Base-by-base conservation (phyloP, 1,140 invertebrate genomes). In the Drosophila repleta region DNA sequence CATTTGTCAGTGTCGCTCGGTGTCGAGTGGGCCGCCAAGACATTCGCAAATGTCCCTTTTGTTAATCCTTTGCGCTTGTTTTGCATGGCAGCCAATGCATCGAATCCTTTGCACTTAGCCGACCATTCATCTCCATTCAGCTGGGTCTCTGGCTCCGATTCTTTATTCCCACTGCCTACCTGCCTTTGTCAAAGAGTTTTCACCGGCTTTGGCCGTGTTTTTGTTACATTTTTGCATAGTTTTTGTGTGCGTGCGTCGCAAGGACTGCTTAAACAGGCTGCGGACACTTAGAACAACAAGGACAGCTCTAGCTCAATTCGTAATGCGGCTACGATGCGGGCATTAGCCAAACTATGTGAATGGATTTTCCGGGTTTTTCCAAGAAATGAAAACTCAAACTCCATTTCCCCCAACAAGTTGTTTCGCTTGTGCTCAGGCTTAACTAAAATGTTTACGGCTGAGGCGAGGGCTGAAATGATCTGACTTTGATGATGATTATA, bases 181-280 rank as follows among this genome's bases (percentile, higher is more conserved):
- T 79, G 73, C 61, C 53, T 37, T 79, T 79, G 78, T 71, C 37
- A 76, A 81, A 68, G 78, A 77, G 76, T 81, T 67, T 56, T 48
- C 61, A 49, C 62, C 76, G 76, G 67, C 61, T 64, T 18, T 56
- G 8, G 39, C 55, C 49, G 24, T 53, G 21, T 71, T 82, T 88
- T 88, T 82, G 83, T 88, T 82, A 78, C 81, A 87, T 82, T 87
- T 87, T 87, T 87, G 82, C 83, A 88, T 79, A 76, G 68, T 85
- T 84, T 64, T 60, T 76, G 65, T 55, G 51, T 65, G 61, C 45
- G 24, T 46, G n/a, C n/a, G 43, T 57, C 21, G 49, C 46, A 17
- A 63, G 41, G 17, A 56, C 69, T 70, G 46, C 76, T 79, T 74
- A 26, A 48, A 55, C 35, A 55, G 46, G 48, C 11, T 26, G 26